Evolutionary conservation across 2,113 vertebrate species (phyloP).

Genomic region (Strigops habroptila): DNA sequence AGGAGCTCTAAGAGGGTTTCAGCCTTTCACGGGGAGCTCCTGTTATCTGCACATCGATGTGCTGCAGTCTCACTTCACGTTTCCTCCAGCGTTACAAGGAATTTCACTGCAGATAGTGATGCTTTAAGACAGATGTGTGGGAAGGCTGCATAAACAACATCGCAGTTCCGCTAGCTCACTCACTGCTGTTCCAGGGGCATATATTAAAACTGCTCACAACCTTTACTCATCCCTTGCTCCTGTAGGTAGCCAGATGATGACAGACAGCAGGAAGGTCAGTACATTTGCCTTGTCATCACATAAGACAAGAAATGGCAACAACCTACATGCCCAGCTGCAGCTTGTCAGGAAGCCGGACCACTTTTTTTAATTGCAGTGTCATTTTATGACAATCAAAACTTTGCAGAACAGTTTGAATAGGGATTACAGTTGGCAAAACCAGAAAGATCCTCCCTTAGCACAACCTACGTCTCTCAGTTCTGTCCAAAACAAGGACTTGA

Average conservation of each 20-base stretch:
- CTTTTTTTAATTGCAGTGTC: background rate
- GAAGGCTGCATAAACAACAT: background rate
- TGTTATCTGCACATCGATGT: background rate
- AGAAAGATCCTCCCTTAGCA: background rate
- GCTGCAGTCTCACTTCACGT: background rate
- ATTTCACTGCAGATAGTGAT: background rate
- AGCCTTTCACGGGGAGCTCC: background rate
- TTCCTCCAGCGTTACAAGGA: background rate
- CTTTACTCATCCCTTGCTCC: background rate
- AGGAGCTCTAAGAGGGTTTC: background rate
- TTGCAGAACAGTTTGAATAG: background rate
- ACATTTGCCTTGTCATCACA: background rate
- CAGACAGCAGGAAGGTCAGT: background rate
- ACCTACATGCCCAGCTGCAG: background rate
- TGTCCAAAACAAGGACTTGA: background rate
- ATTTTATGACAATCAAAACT: background rate
- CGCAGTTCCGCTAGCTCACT: rapidly evolving
- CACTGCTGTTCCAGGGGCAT: background rate
- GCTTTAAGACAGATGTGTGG: background rate
- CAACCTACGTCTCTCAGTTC: background rate
- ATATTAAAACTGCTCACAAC: background rate
- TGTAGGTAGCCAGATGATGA: background rate
- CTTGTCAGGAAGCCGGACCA: background rate
- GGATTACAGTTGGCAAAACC: background rate
- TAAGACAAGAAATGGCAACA: background rate